These are phyloP conservation scores for Menidia beryllina DNA, from an alignment of 2,113 vertebrate species.

Conservation along the genomic window DNA sequence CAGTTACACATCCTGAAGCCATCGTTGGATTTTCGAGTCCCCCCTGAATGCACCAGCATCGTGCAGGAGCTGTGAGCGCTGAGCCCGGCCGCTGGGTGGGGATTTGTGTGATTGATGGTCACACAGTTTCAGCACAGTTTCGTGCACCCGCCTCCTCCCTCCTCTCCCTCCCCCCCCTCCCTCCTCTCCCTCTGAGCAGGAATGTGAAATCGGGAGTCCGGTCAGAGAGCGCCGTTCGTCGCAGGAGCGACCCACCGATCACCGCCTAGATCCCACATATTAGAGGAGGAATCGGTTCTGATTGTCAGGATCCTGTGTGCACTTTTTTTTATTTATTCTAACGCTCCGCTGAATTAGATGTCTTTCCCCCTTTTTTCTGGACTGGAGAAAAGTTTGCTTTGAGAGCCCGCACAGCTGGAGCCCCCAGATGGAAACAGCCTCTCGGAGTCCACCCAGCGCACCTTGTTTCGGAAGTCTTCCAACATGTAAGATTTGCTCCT, in stretches of 20 bases:
- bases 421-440: conserved; percentile 62
- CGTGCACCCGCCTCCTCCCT: conserved; percentile 42
- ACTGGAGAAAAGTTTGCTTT: conserved; percentile 72
- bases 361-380: not conserved
- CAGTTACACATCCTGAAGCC: not conserved
- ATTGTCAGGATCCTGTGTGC: not conserved
- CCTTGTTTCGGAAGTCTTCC: conserved; percentile 46
- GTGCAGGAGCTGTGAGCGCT: conserved; percentile 27
- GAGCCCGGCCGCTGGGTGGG: conserved; percentile 73
- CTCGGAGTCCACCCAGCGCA: conserved; percentile 37
- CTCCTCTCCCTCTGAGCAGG: conserved; percentile 31
- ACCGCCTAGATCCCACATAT: conserved; percentile 6
- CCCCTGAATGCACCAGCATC: conserved; percentile 33
- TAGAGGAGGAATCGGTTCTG: conserved; percentile 48
- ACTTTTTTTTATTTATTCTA: conserved; percentile 39
- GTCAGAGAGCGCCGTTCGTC: conserved; percentile 33
- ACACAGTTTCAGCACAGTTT: conserved; percentile 61
- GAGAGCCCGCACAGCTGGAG: conserved; percentile 54
- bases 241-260: conserved; percentile 37
- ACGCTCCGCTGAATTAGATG: not conserved
- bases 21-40: conserved; percentile 12
- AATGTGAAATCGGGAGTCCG: conserved; percentile 55
- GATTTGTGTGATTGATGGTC: conserved; percentile 69
- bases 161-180: not conserved
- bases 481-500: conserved; percentile 65